Base-by-base conservation (phyloP, 2,888 invertebrate species). In the Drosophila kuntzei region DNA sequence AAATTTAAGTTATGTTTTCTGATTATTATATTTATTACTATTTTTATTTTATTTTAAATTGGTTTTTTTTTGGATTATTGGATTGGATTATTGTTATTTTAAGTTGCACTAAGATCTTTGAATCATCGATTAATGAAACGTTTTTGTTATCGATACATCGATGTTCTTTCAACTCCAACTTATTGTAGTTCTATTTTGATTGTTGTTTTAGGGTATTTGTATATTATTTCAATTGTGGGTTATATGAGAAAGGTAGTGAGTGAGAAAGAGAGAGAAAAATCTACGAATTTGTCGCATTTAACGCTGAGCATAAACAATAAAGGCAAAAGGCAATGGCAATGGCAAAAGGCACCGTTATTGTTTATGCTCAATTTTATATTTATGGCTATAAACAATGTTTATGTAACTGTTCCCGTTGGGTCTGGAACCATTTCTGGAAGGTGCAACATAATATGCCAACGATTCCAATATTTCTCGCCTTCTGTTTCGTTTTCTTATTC, bases 391-490 rank as follows among this genome's bases (percentile, higher is more conserved):
- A 58, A 67, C 53, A 55, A 74, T 61, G 41, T 53, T 47, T 58
- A 25, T 55, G 25, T 55, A 58, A 66, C 34, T 12, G 29, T 55
- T 29, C 32, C 18, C 37, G 11, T 46, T 37, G 39, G 44, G 34
- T 50, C 47, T 61, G 59, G 25, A n/a, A 22, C 32, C 18, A 37
- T 43, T 43, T 49, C 50, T 49, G 41, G 32, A 39, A 63, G 62
- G 80, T 83, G 85, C 76, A 84, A 81, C 44, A 66, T 63, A 79
- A 81, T 84, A 81, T 71, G 61, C 49, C 69, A 73, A 67, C 69
- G 69, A 41, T 67, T 71, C 34, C 54, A 57, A 70, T 60, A 57
- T 47, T 51, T 27, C 1, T 34, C 25, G 44, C 37, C 34, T 32
- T 53, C 64, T 46, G 36, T 46, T 51, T 39, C 22, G n/a, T n/a